These are phyloP conservation scores for Saguinus midas DNA, from an alignment of 2,113 vertebrate genomes.

Conservation along the genomic window DNA sequence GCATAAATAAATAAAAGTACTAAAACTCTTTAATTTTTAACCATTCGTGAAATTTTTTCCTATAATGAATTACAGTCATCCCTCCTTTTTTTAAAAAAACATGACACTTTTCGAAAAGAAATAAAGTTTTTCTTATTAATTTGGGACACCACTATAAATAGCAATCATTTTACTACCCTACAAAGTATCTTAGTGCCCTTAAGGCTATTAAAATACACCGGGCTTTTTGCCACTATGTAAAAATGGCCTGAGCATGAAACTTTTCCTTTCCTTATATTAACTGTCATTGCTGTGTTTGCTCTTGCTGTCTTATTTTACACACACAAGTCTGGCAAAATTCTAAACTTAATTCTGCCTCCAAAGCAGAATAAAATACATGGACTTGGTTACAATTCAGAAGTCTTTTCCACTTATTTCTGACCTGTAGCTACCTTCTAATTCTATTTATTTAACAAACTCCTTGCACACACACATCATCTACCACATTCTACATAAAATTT, in stretches of 20 bases:
- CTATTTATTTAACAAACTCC: constrained; percentile 26
- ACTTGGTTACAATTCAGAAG: constrained; percentile 24
- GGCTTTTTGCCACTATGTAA: not conserved
- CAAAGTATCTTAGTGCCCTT: not conserved
- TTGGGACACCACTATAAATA: not conserved
- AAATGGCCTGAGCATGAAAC: not conserved
- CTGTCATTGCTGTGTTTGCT: not conserved
- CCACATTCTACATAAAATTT: constrained; percentile 33
- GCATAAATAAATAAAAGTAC: not conserved
- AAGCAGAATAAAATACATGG: constrained; percentile 40
- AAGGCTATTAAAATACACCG: not conserved
- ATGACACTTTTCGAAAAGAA: not conserved
- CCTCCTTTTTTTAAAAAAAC: not conserved
- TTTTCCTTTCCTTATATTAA: constrained; percentile 6
- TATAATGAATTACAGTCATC: not conserved
- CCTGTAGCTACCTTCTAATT: constrained; percentile 12
- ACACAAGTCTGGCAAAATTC: constrained; percentile 5
- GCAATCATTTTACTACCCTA: not conserved
- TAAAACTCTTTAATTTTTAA: constrained; percentile 17
- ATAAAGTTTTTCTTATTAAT: not conserved
- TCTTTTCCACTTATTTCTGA: constrained; percentile 50
- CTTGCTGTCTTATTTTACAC: not conserved
- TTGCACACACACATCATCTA: not conserved
- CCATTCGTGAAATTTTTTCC: not conserved
- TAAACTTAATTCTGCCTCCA: constrained; percentile 39